Percentiles rank a stretch among this genome's conserved stretches.
These are phyloP conservation scores for Phaethon lepturus DNA, from an alignment of 2,113 vertebrate genomes.

Conservation along the genomic window DNA sequence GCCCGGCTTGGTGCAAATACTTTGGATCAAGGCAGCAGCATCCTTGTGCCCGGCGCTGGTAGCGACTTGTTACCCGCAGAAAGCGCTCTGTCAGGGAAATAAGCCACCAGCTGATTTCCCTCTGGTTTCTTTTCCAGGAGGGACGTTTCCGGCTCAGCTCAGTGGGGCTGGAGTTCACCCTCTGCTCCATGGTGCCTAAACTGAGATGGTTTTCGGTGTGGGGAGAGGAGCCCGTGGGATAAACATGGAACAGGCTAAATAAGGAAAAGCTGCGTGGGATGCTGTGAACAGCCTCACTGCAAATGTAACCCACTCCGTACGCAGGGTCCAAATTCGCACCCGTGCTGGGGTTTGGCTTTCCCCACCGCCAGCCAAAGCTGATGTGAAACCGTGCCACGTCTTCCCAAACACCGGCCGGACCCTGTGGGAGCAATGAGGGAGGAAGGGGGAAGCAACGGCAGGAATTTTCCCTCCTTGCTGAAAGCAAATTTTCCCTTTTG, in stretches of 20 bases:
- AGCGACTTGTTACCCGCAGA: background rate
- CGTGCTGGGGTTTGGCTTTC: background rate
- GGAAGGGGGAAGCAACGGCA: background rate
- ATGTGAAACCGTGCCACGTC: accelerated
- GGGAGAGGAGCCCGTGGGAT: background rate
- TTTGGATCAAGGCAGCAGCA: background rate
- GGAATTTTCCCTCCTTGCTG: background rate
- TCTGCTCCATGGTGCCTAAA: background rate
- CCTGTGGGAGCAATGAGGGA: accelerated
- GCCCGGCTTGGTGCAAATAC: background rate
- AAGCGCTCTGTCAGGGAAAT: background rate
- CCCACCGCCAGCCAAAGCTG: background rate
- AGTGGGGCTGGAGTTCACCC: background rate
- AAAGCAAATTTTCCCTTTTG: background rate
- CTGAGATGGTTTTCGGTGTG: background rate
- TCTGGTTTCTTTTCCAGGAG: background rate
- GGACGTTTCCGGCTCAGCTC: background rate
- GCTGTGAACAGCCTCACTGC: background rate
- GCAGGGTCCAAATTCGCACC: background rate
- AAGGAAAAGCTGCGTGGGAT: slow-evolving; percentile 36
- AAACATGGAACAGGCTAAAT: slow-evolving; percentile 12
- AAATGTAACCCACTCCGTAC: background rate
- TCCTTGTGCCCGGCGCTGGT: background rate
- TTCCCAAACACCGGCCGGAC: background rate
- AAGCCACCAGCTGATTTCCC: background rate